phyloP scores from a whole-genome alignment of 2,113 vertebrate species.

The Crotophaga sulcirostris region DNA sequence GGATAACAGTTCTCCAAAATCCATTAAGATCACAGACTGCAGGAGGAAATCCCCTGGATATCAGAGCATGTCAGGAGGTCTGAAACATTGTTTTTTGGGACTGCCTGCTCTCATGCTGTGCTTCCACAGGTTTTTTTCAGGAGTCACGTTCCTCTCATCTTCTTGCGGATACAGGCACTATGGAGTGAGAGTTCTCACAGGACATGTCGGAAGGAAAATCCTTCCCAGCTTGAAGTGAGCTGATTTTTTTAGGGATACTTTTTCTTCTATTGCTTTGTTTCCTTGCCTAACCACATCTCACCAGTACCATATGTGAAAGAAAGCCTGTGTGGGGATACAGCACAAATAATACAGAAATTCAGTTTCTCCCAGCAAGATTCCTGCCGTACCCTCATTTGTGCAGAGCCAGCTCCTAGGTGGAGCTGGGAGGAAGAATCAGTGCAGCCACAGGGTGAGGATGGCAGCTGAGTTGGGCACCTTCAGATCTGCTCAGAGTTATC shows the following conservation, averaged over 20 bases:
- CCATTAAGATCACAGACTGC: neutral
- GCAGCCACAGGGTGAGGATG: neutral
- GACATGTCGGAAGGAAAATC: neutral
- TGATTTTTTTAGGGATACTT: neutral
- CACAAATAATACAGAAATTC: neutral
- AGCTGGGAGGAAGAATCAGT: neutral
- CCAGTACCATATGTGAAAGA: neutral
- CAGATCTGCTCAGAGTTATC: neutral
- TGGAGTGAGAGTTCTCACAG: neutral
- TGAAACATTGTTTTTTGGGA: constrained; percentile 20
- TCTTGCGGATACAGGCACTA: neutral
- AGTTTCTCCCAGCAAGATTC: neutral
- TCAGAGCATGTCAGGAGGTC: constrained; percentile 18
- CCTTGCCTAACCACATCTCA: neutral
- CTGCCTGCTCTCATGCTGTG: neutral
- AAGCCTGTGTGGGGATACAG: neutral
- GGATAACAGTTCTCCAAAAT: constrained; percentile 29
- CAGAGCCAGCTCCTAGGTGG: neutral
- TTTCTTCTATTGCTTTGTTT: neutral
- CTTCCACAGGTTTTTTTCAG: neutral
- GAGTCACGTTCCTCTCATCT: constrained; percentile 18
- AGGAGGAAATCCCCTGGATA: constrained; percentile 47
- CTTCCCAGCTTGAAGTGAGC: neutral
- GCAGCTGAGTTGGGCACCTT: neutral
- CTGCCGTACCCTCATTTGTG: accelerated